A percentile compares a stretch with the other conserved stretches of the same genome.
Evolutionary conservation across 1,140 invertebrate species (phyloP).

Genomic region (Brachionus sp.): DNA sequence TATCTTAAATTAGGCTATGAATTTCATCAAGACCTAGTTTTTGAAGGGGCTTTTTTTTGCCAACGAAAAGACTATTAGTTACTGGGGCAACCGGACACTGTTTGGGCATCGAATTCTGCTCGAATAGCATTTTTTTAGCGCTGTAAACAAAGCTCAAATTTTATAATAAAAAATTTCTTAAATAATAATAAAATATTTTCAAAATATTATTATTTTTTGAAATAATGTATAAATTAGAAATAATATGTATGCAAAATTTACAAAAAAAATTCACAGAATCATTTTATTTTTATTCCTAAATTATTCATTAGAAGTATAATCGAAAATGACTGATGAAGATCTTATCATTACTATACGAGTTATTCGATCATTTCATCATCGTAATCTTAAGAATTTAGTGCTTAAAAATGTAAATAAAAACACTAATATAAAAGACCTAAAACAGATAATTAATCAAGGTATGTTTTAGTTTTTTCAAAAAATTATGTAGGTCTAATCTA

Average conservation of each 20-base stretch:
- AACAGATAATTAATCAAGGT: conserved; percentile 14
- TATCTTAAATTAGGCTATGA: neutral
- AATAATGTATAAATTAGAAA: neutral
- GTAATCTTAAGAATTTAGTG: conserved; percentile 33
- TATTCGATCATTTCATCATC: conserved; percentile 33
- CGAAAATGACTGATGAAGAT: neutral
- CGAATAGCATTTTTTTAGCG: neutral
- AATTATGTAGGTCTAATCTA: neutral
- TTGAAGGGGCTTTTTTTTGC: neutral
- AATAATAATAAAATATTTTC: conserved; percentile 8
- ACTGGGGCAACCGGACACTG: neutral
- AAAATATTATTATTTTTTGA: neutral
- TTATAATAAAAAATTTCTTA: conserved; percentile 13
- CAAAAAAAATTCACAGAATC: neutral
- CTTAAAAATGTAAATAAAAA: conserved; percentile 8
- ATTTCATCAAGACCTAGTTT: conserved; percentile 20
- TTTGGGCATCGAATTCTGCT: neutral
- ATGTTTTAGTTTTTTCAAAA: neutral
- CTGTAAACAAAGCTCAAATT: neutral
- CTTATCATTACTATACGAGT: conserved; percentile 21
- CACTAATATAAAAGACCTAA: neutral
- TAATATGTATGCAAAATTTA: neutral
- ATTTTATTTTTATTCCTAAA: neutral
- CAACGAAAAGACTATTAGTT: neutral
- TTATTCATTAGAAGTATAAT: neutral